Conservation (phyloP, 2,113 vertebrate species). For the Enhydra lutris region DNA sequence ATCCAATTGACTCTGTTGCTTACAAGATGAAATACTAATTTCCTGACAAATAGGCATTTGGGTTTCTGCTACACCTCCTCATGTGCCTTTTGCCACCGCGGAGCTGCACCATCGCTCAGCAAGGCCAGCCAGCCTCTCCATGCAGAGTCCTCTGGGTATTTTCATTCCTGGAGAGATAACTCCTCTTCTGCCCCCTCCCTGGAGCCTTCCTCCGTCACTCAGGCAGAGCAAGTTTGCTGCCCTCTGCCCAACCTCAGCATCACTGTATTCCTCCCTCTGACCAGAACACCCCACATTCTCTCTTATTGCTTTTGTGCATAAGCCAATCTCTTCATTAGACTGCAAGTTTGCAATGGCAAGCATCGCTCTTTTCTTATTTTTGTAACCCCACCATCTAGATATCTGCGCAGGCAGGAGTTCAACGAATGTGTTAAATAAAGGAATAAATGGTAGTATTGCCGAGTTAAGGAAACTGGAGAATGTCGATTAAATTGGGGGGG, state of each 20-base stretch:
- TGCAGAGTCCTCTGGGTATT: not conserved
- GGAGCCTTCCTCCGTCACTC: not conserved
- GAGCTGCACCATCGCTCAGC: not conserved
- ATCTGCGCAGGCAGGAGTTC: not conserved
- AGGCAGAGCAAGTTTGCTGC: not conserved
- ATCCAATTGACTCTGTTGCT: not conserved
- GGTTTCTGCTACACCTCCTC: not conserved
- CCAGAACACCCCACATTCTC: not conserved
- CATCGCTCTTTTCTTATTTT: not conserved
- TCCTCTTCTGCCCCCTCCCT: not conserved
- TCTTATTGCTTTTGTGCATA: not conserved
- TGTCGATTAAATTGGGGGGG: not conserved
- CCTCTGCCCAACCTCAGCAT: not conserved
- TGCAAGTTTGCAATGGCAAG: not conserved
- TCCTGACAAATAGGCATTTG: not conserved
- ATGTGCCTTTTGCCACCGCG: accelerated
- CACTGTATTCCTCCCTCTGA: not conserved
- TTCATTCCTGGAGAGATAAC: not conserved
- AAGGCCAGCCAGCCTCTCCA: not conserved
- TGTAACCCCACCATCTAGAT: not conserved
- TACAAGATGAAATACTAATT: not conserved
- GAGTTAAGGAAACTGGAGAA: not conserved
- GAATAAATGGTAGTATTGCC: not conserved
- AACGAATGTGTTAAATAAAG: not conserved
- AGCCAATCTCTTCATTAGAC: not conserved